Evolutionary conservation across 2,888 invertebrate species (phyloP), one percentile per base, ranked within the genome.

Genomic region (Drosophila hamatofila): DNA sequence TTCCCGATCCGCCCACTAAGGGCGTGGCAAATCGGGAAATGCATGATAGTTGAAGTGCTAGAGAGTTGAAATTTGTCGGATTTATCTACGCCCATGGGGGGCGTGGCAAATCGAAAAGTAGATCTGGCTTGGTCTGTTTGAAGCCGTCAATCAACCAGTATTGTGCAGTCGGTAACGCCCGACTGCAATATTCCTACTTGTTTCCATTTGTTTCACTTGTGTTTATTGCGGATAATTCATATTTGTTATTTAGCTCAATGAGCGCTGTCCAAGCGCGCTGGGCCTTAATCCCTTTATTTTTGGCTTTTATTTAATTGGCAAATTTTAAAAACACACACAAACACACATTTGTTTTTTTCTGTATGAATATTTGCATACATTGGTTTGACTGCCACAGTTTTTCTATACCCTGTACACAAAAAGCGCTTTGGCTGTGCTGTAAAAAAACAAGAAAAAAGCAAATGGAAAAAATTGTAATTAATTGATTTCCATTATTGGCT

Each of bases 221-320:
- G 55, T 64, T 59, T 63, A 71, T 70, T 62, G 56, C 35, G 25
- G 37, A 65, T 57, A 69, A 57, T 65, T 65, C 60, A 51, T 61
- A 51, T 72, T 61, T 77, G 64, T 62, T 78, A 62, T 63, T 70
- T 71, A 55, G 62, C 79, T 51, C 56, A 62, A 69, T 62, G 68
- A 65, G 57, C 73, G 60, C 68, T 62, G 73, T 59, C 57, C 70
- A 79, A 67, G 74, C 69, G 66, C 61, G 58, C 54, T 65, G 54
- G 62, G 62, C 73, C 72, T 79, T 79, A 88, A 83, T 82, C 68
- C 81, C 75, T 62, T 84, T 67, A 75, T 72, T 68, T 87, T 72
- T 82, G 78, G 69, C 88, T 70, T 87, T 87, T 82, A 83, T 83
- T 85, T 88, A 83, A 83, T 83, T 83, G 85, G 77, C 58, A 85